These are phyloP conservation scores for Drosophila arawakana DNA, from an alignment of 1,140 invertebrate species.

Conservation along the genomic window DNA sequence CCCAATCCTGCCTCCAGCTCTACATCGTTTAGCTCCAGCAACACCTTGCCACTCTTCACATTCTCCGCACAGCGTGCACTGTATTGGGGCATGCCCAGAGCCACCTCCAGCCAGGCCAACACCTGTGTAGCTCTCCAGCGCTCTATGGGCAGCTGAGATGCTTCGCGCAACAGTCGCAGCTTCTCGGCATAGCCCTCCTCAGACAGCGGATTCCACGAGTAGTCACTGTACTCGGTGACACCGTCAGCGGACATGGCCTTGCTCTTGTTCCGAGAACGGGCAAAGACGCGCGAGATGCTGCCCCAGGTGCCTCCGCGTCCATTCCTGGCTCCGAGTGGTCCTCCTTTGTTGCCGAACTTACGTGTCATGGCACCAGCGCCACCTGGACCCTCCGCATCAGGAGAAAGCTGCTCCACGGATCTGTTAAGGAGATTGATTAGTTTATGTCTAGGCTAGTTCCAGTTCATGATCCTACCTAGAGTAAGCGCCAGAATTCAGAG, in stretches of 20 bases:
- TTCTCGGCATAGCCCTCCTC: constrained; percentile 94
- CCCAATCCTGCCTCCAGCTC: constrained; percentile 95
- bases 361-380: constrained; percentile 77
- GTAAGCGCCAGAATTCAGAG: constrained; percentile 90
- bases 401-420: constrained; percentile 88
- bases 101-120: constrained; percentile 96
- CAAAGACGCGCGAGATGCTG: constrained; percentile 93
- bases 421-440: constrained; percentile 79
- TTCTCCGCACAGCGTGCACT: constrained; percentile 95
- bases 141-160: constrained; percentile 94
- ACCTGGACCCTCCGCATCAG: constrained; percentile 86
- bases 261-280: constrained; percentile 92
- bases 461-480: constrained; percentile 86
- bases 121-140: constrained; percentile 96
- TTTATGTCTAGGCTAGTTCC: not conserved
- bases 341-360: constrained; percentile 83
- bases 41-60: constrained; percentile 97
- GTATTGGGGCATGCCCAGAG: constrained; percentile 97
- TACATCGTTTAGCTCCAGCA: constrained; percentile 94
- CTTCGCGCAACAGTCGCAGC: constrained; percentile 91
- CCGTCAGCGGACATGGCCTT: constrained; percentile 86
- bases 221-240: constrained; percentile 80
- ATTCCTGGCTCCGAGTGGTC: constrained; percentile 84
- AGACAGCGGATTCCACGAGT: constrained; percentile 91
- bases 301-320: constrained; percentile 89